Conservation (phyloP, 2,888 invertebrate genomes). For the Gymnoscelis rufifasciata region DNA sequence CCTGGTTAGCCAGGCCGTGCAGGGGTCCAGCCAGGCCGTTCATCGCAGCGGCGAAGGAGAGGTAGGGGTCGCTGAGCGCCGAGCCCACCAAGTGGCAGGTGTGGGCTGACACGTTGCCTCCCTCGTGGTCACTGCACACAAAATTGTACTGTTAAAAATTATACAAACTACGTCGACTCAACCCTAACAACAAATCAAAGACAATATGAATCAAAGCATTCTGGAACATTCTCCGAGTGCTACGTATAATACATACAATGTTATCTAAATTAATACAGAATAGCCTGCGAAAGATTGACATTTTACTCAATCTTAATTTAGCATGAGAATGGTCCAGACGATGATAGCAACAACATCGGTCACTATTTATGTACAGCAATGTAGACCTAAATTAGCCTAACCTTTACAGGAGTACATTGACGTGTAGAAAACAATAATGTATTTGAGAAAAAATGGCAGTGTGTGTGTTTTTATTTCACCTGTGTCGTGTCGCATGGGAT, state of each 20-base stretch:
- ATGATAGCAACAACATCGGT: background rate
- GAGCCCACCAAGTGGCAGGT: slow-evolving; percentile 96
- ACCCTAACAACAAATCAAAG: too few species aligned
- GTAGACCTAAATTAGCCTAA: slow-evolving; percentile 12
- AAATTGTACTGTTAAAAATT: background rate
- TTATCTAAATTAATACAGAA: too few species aligned
- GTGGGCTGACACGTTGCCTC: slow-evolving; percentile 97
- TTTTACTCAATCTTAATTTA: slow-evolving; percentile 18
- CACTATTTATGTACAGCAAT: background rate
- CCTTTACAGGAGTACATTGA: slow-evolving; percentile 19
- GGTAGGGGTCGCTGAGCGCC: slow-evolving; percentile 95
- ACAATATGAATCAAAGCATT: too few species aligned
- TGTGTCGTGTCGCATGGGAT: too few species aligned
- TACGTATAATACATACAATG: too few species aligned
- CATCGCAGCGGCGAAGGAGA: slow-evolving; percentile 95
- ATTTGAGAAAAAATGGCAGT: too few species aligned
- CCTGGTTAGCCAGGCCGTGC: slow-evolving; percentile 97
- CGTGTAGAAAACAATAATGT: too few species aligned
- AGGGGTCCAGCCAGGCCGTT: slow-evolving; percentile 97
- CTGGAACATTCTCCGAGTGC: too few species aligned
- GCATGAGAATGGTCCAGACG: slow-evolving; percentile 4
- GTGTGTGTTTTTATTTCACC: too few species aligned
- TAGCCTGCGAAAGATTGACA: slow-evolving; percentile 8
- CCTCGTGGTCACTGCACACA: slow-evolving; percentile 90
- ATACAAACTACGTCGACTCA: too few species aligned